phyloP scores from a whole-genome alignment of 2,797 vertebrate species.

The Euphonia xanthogaster region DNA sequence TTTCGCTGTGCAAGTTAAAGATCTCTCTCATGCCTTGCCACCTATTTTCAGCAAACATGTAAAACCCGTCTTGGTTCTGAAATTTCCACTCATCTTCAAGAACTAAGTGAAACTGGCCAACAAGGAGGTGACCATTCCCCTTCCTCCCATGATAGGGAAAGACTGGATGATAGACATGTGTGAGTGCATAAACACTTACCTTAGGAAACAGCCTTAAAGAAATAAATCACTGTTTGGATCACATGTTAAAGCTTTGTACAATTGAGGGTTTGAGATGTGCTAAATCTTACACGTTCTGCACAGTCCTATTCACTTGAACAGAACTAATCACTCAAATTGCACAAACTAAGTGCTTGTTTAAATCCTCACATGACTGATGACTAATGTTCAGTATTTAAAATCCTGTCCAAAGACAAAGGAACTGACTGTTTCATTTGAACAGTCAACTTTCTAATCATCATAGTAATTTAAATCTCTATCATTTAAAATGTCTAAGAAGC shows the following conservation, averaged over 20 bases:
- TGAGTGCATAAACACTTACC: neutral
- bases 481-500: neutral
- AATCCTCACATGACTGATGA: slow-evolving; percentile 64
- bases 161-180: fast-evolving
- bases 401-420: slow-evolving; percentile 23
- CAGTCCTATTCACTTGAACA: slow-evolving; percentile 40
- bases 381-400: slow-evolving; percentile 55
- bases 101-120: neutral
- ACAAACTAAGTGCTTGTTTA: slow-evolving; percentile 62
- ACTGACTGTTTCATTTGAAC: slow-evolving; percentile 32
- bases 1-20: neutral
- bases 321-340: slow-evolving; percentile 54
- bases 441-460: slow-evolving; percentile 16
- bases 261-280: slow-evolving; percentile 40
- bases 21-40: neutral
- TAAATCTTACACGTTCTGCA: neutral
- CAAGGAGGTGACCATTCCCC: neutral
- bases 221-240: neutral
- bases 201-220: slow-evolving; percentile 1
- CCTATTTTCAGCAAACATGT: neutral
- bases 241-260: slow-evolving; percentile 36
- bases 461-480: neutral
- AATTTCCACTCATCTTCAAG: neutral
- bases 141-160: fast-evolving
- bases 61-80: neutral